These are phyloP conservation scores for Polypedilum pembai DNA, from an alignment of 1,140 invertebrate genomes.

Conservation along the genomic window DNA sequence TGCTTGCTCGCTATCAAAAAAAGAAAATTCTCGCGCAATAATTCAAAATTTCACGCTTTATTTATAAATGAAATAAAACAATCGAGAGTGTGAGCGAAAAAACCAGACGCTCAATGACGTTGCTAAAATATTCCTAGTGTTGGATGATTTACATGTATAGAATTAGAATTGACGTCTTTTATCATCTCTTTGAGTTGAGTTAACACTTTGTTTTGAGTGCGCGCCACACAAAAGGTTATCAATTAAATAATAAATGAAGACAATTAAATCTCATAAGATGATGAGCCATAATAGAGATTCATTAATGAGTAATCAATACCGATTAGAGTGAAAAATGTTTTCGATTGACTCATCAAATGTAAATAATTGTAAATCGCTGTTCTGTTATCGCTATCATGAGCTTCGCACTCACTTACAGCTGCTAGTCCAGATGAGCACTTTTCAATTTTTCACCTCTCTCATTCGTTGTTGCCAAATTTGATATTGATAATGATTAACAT, in stretches of 20 bases:
- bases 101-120: constrained; percentile 4
- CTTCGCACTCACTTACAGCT: neutral
- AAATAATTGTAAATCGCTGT: neutral
- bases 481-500: no score
- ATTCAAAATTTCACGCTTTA: neutral
- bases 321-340: neutral
- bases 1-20: no score
- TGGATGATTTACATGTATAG: neutral
- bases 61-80: neutral
- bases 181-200: neutral
- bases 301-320: neutral
- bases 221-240: neutral
- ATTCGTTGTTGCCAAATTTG: no score
- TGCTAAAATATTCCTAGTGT: neutral
- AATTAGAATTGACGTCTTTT: neutral
- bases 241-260: neutral
- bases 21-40: no score
- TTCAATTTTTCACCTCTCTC: no score
- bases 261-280: neutral
- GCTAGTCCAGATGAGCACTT: no score
- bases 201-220: neutral
- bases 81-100: neutral
- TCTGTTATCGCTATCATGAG: neutral
- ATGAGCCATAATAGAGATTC: neutral
- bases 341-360: neutral